Evolutionary conservation across 2,113 vertebrate species (phyloP), one percentile per base, ranked within the genome.

Genomic region (Acrocephalus kingi): DNA sequence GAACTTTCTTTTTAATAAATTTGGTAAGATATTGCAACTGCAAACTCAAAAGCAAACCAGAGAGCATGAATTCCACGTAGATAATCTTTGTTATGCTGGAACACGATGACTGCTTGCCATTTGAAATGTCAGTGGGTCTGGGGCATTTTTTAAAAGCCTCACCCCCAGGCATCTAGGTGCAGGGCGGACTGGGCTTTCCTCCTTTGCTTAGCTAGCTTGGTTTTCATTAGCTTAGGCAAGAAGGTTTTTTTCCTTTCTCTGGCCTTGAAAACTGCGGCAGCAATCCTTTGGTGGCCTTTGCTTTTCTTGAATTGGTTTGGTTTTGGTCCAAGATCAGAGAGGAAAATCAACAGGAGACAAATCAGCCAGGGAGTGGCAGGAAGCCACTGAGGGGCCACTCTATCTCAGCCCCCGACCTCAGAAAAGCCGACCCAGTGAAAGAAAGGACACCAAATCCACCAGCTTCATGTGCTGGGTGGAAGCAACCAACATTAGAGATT

Each of bases 301-400:
- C 14, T 55, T 84, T 46, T 33, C 39, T 55, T 46, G 11, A 45
- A 27, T 39, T 63, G 11, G 9, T 46, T 84, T 46, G 58, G 17
- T 54, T 72, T 46, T 33, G 11, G 7, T 73, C 9, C 1, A 0
- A 33, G 17, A 18, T 14, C 39, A 84, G 14, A 25, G 16, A 46
- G 27, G 7, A 27, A 11, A 46, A 27, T 27, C 3, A 1, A 35
- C 0, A 0, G 39, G 27, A 63, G 39, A 20, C 7, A 35, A 54
- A 54, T 27, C 0, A 0, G 25, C 2, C 3, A 0, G 17, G 21
- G 33, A 13, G 13, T 0, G 0, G 5, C 11, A 24, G 48, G 22
- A 73, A 37, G 48, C 13, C 5, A 8, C 25, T 31, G 25, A 63
- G 33, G 33, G 22, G 3, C 3, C 0, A 1, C 11, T 73, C 56